These are phyloP conservation scores for Danaus chrysippus DNA, from an alignment of 2,888 invertebrate genomes.

Conservation along the genomic window DNA sequence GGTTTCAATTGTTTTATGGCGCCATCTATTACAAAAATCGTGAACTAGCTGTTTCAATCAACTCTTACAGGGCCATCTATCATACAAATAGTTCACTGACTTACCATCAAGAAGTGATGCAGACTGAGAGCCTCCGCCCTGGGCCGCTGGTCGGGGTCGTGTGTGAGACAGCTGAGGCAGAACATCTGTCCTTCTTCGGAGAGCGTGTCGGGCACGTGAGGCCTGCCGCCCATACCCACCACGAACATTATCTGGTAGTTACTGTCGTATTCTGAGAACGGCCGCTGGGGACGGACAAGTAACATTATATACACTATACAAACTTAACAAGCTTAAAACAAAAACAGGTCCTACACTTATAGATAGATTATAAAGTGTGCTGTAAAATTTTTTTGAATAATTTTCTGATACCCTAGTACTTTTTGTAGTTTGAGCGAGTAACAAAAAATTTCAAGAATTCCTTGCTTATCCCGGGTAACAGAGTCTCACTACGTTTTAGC, in stretches of 20 bases:
- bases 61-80: background rate
- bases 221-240: constrained; percentile 95
- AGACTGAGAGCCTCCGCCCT: constrained; percentile 84
- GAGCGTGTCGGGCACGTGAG: constrained; percentile 85
- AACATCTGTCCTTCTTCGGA: constrained; percentile 92
- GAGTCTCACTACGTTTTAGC: background rate
- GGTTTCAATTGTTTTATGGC: too few species aligned
- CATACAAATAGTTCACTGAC: background rate
- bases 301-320: background rate
- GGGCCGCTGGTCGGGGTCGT: constrained; percentile 86
- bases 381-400: background rate
- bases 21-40: too few species aligned
- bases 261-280: constrained; percentile 95
- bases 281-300: constrained; percentile 78
- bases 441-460: background rate
- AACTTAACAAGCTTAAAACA: background rate
- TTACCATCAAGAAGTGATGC: constrained; percentile 87
- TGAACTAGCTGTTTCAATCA: too few species aligned
- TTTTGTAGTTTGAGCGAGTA: too few species aligned
- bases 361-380: too few species aligned
- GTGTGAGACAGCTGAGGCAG: constrained; percentile 87
- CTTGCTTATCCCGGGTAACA: background rate
- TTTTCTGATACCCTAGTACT: too few species aligned
- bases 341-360: too few species aligned
- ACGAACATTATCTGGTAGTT: constrained; percentile 97